Evolutionary conservation across 2,113 vertebrate genomes (phyloP).

Genomic region (Pogona vitticeps): DNA sequence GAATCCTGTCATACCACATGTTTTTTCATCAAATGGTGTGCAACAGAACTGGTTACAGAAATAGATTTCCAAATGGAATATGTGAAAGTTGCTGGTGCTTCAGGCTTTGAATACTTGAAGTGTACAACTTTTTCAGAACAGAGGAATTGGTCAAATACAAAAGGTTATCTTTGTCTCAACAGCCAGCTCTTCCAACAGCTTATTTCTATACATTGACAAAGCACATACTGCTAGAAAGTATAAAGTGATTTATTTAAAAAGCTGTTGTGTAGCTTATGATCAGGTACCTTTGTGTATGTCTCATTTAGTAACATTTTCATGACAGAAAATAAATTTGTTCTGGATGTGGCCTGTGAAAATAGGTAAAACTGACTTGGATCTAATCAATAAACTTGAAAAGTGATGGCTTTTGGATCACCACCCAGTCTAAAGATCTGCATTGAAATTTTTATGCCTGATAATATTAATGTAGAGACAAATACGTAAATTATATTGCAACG

Average conservation of each 20-base stretch:
- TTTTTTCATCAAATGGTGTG: rapidly evolving
- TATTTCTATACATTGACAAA: neutral
- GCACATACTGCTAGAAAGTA: neutral
- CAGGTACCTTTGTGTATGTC: neutral
- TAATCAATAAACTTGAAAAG: neutral
- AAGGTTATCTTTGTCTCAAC: neutral
- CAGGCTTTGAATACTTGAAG: neutral
- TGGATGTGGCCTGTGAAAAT: neutral
- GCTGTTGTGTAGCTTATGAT: neutral
- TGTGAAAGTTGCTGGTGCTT: neutral
- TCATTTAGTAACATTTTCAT: too few species aligned
- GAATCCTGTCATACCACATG: neutral
- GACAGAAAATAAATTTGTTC: neutral
- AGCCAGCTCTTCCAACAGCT: neutral
- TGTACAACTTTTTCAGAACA: neutral
- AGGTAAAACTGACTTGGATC: neutral
- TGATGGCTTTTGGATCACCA: neutral
- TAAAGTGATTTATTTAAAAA: neutral
- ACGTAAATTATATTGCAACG: neutral
- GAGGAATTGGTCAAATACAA: neutral
- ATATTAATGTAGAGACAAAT: neutral
- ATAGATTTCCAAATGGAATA: rapidly evolving
- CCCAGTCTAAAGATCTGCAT: neutral
- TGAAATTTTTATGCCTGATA: neutral
- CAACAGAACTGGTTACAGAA: neutral